These are phyloP conservation scores for Phalacrocorax carbo DNA, from an alignment of 2,113 vertebrate species.

Conservation along the genomic window DNA sequence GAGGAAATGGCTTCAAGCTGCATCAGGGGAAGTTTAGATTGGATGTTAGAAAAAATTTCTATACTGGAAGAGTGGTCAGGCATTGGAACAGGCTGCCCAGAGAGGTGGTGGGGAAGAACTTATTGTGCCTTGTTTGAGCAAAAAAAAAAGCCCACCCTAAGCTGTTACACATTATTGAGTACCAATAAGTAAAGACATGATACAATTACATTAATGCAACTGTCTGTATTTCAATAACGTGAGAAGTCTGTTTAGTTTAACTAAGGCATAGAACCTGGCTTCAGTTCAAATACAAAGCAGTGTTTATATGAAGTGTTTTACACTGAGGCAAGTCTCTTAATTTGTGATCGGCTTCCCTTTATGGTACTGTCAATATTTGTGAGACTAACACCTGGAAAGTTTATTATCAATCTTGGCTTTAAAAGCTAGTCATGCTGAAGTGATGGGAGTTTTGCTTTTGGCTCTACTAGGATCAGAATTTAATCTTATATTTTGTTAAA, in stretches of 20 bases:
- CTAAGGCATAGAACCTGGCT: not conserved
- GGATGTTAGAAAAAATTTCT: no score
- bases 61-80: no score
- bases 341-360: not conserved
- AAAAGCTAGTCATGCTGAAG: not conserved
- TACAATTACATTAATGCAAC: not conserved
- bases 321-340: not conserved
- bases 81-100: no score
- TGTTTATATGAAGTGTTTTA: not conserved
- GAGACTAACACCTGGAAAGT: not conserved
- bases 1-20: no score
- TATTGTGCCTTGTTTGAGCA: not conserved
- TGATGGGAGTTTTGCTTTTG: not conserved
- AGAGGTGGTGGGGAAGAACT: not conserved
- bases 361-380: not conserved
- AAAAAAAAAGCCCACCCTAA: not conserved
- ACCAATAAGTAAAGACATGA: not conserved
- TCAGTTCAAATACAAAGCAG: not conserved
- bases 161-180: not conserved
- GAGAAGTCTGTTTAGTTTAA: not conserved
- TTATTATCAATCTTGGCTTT: not conserved
- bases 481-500: not conserved
- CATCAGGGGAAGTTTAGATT: no score
- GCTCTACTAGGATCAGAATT: not conserved
- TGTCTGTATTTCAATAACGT: not conserved